phyloP scores from a whole-genome alignment of 2,113 vertebrate species.

The Bombycilla garrulus region DNA sequence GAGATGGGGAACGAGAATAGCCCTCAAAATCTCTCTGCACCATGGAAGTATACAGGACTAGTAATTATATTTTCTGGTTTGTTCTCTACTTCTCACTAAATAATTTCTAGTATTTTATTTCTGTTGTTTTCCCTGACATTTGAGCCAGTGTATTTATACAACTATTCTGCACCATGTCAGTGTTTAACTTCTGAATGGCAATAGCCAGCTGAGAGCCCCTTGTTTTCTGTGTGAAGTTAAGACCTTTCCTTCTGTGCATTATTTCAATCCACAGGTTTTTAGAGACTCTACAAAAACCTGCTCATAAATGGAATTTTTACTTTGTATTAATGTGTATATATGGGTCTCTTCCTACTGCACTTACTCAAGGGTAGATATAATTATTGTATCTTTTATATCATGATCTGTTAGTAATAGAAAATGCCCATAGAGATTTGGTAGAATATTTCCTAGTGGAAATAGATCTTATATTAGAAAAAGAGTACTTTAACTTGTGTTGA shows the following conservation, averaged over 20 bases:
- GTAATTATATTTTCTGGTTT: background rate
- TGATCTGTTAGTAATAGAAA: background rate
- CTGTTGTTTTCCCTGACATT: background rate
- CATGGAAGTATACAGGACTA: background rate
- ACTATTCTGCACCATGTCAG: background rate
- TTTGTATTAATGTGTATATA: background rate
- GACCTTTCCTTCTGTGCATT: background rate
- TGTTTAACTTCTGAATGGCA: background rate
- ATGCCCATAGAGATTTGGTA: background rate
- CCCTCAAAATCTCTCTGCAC: background rate
- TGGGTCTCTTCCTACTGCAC: background rate
- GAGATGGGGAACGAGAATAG: background rate
- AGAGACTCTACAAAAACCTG: background rate
- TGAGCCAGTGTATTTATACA: background rate
- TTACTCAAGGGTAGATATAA: background rate
- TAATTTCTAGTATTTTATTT: background rate
- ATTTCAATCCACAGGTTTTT: background rate
- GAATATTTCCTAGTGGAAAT: background rate
- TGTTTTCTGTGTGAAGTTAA: background rate
- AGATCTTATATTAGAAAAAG: background rate
- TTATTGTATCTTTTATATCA: background rate
- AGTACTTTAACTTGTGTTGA: background rate
- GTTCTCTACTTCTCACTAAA: background rate
- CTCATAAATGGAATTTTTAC: background rate
- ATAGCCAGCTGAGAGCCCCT: background rate